Base-by-base conservation (phyloP, 2,888 invertebrate genomes). In the Torymus tubicola region DNA sequence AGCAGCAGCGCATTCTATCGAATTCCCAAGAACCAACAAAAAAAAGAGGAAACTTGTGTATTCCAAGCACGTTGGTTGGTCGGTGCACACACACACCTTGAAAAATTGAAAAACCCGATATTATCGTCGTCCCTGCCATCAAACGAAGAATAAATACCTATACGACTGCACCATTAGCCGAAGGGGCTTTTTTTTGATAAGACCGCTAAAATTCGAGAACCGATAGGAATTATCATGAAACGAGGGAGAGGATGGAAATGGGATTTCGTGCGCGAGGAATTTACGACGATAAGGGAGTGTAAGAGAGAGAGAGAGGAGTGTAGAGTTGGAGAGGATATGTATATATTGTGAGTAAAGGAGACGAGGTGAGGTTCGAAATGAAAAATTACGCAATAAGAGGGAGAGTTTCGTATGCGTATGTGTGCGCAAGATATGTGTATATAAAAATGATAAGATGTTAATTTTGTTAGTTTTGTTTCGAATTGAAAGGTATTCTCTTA, bases 171-270 rank as follows among this genome's bases (percentile, higher is more conserved):
- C 70, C 81, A 81, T 81, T 81, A 78, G 81, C 70, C 50, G 69
- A 0, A 24, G 63, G 42, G n/a, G n/a, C n/a, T n/a, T n/a, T n/a
- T n/a, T n/a, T 78, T 64, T 78, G 77, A 81, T 77, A 81, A 64
- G 68, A 16, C 64, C n/a, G 13, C 14, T 69, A 18, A 5, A 24
- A 31, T 24, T 13, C 57, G 24, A 18, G 57, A 57, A n/a, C 24
- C 24, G 21, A 13, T 57, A 31, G 16, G 57, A 42, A 57, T 73
- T 73, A 68, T 75, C 67, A 24, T n/a, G 50, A 13, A n/a, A n/a
- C n/a, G n/a, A n/a, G n/a, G n/a, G 24, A 24, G 24, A 24, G 24
- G 2, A 4, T 68, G 61, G 75, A 55, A 70, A 57, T 60, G 61
- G 69, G 50, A 55, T 63, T 64, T 64, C 42, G 61, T 64, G 11